Percentiles rank a stretch among this genome's conserved stretches.
Conservation (phyloP, 2,113 vertebrate species). For the Odontophorus gujanensis region DNA sequence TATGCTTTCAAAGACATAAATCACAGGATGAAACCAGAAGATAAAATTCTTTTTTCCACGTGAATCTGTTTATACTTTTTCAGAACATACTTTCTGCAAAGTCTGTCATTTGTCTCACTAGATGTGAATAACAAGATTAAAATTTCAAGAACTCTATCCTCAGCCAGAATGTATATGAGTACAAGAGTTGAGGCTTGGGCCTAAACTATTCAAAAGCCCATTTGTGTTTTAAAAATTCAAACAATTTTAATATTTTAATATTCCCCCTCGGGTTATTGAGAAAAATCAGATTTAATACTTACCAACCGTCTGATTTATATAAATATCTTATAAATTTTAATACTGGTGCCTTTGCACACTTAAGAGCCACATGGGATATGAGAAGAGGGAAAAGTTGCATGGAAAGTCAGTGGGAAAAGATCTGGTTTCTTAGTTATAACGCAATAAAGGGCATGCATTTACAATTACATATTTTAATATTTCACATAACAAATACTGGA, state of each 20-base stretch:
- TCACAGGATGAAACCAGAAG: neutral
- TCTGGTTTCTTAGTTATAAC: constrained; percentile 69
- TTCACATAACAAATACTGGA: constrained; percentile 3
- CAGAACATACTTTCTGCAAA: neutral
- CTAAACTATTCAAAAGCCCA: constrained; percentile 52
- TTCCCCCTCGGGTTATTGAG: constrained; percentile 53
- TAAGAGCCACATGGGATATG: constrained; percentile 67
- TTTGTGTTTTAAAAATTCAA: constrained; percentile 65
- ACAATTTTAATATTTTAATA: constrained; percentile 67
- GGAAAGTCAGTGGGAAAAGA: constrained; percentile 65
- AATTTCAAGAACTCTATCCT: constrained; percentile 36
- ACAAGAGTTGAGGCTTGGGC: constrained; percentile 18
- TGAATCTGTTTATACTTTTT: constrained; percentile 5
- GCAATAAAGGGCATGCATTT: constrained; percentile 64
- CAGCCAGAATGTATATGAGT: neutral
- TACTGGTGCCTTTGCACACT: constrained; percentile 59
- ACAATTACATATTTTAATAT: constrained; percentile 75
- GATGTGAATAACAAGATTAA: constrained; percentile 31
- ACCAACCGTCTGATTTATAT: constrained; percentile 73
- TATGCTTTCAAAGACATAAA: neutral
- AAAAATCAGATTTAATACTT: constrained; percentile 65
- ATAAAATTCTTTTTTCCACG: neutral
- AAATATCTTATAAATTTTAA: constrained; percentile 75
- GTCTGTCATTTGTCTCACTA: constrained; percentile 12
- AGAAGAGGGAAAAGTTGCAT: constrained; percentile 52